Conservation (phyloP, 2,888 invertebrate genomes). For the Suillia variegata region DNA sequence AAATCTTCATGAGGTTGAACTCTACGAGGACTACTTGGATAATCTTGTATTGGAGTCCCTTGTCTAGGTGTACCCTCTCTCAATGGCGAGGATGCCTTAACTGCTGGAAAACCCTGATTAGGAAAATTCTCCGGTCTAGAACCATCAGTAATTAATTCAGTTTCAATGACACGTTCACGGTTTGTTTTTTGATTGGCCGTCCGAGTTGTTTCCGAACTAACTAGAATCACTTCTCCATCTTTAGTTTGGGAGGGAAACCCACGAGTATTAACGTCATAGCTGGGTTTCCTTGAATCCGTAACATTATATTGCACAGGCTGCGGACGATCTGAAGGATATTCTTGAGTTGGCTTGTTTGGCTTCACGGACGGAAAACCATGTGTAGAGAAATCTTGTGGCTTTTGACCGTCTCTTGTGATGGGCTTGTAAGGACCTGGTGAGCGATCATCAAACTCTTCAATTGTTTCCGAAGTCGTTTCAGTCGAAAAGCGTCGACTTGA, state of each 20-base stretch:
- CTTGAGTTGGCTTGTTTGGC: constrained; percentile 45
- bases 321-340: constrained; percentile 41
- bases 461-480: constrained; percentile 55
- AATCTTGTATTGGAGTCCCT: constrained; percentile 6
- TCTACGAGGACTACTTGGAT: not conserved
- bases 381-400: constrained; percentile 32
- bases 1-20: not conserved
- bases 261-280: constrained; percentile 14
- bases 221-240: constrained; percentile 31
- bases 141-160: constrained; percentile 33
- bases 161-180: constrained; percentile 44
- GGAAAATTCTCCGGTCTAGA: constrained; percentile 17
- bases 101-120: constrained; percentile 22
- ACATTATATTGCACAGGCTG: constrained; percentile 8
- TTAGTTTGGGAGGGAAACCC: constrained; percentile 18
- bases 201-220: constrained; percentile 30
- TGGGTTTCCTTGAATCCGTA: not conserved
- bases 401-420: constrained; percentile 21
- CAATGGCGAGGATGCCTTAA: constrained; percentile 1
- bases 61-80: not conserved
- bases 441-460: constrained; percentile 45
- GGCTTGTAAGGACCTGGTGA: constrained; percentile 22
- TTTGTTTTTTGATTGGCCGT: constrained; percentile 38
- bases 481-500: constrained; percentile 55
- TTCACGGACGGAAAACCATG: constrained; percentile 50